These are phyloP conservation scores for Drosophila subobscura DNA, from an alignment of 1,140 invertebrate species.

Conservation along the genomic window DNA sequence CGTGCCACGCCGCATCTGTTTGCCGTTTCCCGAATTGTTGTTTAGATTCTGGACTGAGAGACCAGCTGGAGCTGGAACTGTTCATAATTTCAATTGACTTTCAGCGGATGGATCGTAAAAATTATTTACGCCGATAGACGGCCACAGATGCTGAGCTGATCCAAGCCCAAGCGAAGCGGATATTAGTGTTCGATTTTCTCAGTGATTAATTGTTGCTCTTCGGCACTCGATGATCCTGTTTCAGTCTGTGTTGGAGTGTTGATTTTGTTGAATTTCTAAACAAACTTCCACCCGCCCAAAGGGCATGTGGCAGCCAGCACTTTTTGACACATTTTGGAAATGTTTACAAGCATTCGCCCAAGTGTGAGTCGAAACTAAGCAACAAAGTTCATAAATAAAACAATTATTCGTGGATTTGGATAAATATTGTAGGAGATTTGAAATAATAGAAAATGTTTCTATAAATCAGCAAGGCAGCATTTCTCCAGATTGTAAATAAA, in stretches of 20 bases:
- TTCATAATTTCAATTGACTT: slow-evolving; percentile 75
- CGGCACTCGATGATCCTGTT: slow-evolving; percentile 57
- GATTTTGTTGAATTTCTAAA: slow-evolving; percentile 67
- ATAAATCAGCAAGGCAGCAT: too few species aligned
- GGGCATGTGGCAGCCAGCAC: too few species aligned
- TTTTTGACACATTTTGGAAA: slow-evolving; percentile 69
- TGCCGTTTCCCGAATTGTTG: slow-evolving; percentile 58
- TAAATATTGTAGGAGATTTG: too few species aligned
- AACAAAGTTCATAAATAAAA: too few species aligned
- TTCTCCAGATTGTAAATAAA: too few species aligned
- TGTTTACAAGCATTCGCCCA: slow-evolving; percentile 63
- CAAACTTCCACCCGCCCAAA: slow-evolving; percentile 31
- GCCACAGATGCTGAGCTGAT: slow-evolving; percentile 7
- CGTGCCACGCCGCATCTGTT: slow-evolving; percentile 50
- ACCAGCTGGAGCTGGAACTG: slow-evolving; percentile 35
- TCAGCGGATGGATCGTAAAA: slow-evolving; percentile 47
- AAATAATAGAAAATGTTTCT: too few species aligned
- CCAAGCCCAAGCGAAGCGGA: slow-evolving; percentile 34
- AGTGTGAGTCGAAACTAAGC: slow-evolving; percentile 7
- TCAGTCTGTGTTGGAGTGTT: slow-evolving; percentile 40
- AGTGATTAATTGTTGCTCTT: slow-evolving; percentile 68
- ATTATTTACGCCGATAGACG: slow-evolving; percentile 34
- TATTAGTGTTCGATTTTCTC: slow-evolving; percentile 56
- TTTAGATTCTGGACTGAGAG: slow-evolving; percentile 46
- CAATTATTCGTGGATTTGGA: too few species aligned